phyloP scores from a whole-genome alignment of 2,888 invertebrate genomes.

The Mesoligia furuncula region DNA sequence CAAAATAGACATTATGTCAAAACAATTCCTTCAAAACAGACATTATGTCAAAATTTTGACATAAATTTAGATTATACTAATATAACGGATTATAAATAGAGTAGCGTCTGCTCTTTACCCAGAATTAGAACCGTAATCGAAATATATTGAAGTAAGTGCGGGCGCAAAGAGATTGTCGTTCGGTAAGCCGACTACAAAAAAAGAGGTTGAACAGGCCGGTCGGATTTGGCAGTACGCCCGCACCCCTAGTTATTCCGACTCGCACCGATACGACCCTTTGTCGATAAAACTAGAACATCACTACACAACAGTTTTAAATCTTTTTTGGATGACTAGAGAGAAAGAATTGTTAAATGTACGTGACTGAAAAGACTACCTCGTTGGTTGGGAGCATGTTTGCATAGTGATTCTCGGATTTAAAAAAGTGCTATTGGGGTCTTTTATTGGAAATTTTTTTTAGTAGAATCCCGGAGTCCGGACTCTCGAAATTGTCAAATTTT shows the following conservation, averaged over 20 bases:
- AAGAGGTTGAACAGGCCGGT: slow-evolving; percentile 74
- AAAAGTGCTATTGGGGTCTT: not conserved
- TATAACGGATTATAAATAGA: slow-evolving; percentile 14
- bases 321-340: slow-evolving; percentile 17
- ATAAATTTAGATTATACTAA: not conserved
- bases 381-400: slow-evolving; percentile 2
- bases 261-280: slow-evolving; percentile 68
- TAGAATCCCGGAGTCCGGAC: no score
- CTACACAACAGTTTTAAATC: slow-evolving; percentile 57
- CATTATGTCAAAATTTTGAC: not conserved
- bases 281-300: slow-evolving; percentile 73
- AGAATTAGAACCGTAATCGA: slow-evolving; percentile 61
- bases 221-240: slow-evolving; percentile 82
- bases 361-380: not conserved
- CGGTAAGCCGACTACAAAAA: slow-evolving; percentile 81
- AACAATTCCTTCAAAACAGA: not conserved
- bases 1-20: no score
- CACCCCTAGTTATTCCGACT: slow-evolving; percentile 70
- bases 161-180: slow-evolving; percentile 75
- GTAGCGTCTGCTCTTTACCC: not conserved
- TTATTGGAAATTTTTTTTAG: not conserved
- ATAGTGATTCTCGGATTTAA: not conserved
- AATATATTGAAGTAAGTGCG: slow-evolving; percentile 74
- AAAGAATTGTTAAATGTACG: slow-evolving; percentile 7
- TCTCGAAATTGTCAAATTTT: no score